Evolutionary conservation across 2,113 vertebrate species (phyloP).

Genomic region (Rostratula benghalensis): DNA sequence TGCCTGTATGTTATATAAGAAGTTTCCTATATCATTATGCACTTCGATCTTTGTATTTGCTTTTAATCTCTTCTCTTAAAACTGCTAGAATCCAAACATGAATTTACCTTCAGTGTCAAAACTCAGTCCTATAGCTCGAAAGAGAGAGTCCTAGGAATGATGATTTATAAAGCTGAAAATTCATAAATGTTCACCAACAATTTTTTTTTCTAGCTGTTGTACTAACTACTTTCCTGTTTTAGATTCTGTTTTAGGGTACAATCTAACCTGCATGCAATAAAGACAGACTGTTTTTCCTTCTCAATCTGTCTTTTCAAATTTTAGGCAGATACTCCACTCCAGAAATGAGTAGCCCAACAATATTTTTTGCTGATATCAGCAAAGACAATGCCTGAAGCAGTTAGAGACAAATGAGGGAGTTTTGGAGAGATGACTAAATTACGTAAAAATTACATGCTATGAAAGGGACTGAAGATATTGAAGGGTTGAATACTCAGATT

Average conservation of each 20-base stretch:
- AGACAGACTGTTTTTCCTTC: not conserved
- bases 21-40: not conserved
- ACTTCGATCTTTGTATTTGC: not conserved
- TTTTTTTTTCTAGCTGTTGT: not conserved
- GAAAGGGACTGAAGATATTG: not conserved
- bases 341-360: not conserved
- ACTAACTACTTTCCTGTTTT: not conserved
- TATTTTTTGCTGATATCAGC: not conserved
- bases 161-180: not conserved
- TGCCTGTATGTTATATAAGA: not conserved
- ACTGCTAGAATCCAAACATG: not conserved
- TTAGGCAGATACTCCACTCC: not conserved
- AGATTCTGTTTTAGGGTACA: not conserved
- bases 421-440: not conserved
- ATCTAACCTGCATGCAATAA: not conserved
- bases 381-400: not conserved
- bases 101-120: not conserved
- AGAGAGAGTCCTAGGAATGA: not conserved
- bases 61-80: not conserved
- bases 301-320: not conserved
- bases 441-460: not conserved
- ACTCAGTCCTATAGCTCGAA: not conserved
- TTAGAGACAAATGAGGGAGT: not conserved
- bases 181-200: not conserved
- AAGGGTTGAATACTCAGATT: not conserved